Percentiles rank a stretch among this genome's conserved stretches.
Conservation (phyloP, 1,140 invertebrate genomes). For the Calosoma granatense region DNA sequence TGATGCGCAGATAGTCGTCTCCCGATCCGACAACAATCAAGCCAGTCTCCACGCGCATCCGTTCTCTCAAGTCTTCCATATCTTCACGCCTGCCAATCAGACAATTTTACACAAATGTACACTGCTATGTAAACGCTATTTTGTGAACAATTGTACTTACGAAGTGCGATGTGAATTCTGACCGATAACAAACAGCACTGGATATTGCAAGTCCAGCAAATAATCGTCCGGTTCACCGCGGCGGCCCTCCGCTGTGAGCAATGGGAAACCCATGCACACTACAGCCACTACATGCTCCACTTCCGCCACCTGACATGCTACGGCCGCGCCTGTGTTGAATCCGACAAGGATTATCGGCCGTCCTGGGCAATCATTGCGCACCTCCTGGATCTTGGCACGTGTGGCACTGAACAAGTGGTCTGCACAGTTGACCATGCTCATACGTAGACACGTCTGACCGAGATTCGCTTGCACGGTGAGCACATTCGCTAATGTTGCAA, state of each 20-base stretch:
- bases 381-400: slow-evolving; percentile 57
- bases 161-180: slow-evolving; percentile 51
- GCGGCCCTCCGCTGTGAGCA: slow-evolving; percentile 61
- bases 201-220: slow-evolving; percentile 60
- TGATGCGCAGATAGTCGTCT: slow-evolving; percentile 65
- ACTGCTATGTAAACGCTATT: not conserved
- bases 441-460: slow-evolving; percentile 33
- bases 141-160: slow-evolving; percentile 21
- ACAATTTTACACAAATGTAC: not conserved
- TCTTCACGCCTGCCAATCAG: slow-evolving; percentile 51
- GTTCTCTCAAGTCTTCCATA: slow-evolving; percentile 64
- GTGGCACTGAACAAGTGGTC: slow-evolving; percentile 62
- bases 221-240: slow-evolving; percentile 71
- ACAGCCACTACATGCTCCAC: slow-evolving; percentile 60
- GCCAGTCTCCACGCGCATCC: slow-evolving; percentile 64
- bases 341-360: slow-evolving; percentile 67
- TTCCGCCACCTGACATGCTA: slow-evolving; percentile 58
- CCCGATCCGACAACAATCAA: slow-evolving; percentile 73
- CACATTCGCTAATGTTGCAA: slow-evolving; percentile 58
- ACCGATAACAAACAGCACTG: slow-evolving; percentile 72
- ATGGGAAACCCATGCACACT: slow-evolving; percentile 71
- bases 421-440: slow-evolving; percentile 45
- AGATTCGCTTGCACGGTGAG: slow-evolving; percentile 49
- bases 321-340: slow-evolving; percentile 60
- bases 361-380: slow-evolving; percentile 54